Evolutionary conservation across 2,113 vertebrate species (phyloP), one percentile per base, ranked within the genome.

Genomic region (Haplochromis burtoni): DNA sequence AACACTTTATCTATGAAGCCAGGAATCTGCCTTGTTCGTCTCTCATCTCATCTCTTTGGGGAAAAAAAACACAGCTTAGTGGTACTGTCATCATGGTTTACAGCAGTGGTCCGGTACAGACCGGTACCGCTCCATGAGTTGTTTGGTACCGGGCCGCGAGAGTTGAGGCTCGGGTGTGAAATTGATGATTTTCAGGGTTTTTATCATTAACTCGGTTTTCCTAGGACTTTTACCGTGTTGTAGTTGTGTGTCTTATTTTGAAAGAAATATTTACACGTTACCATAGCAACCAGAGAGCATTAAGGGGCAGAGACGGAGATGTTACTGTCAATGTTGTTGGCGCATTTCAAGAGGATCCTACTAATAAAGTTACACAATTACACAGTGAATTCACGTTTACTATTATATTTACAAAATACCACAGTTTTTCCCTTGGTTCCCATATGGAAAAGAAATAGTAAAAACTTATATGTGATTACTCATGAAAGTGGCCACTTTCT

Each of bases 1-100:
- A 42, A 26, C 59, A 83, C 33, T 85, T 88, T 79, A 86, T 89
- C 71, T 71, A 26, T 82, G 82, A 87, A 71, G 81, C 53, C 81
- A 59, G 16, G 9, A 78, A 86, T 83, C 10, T 83, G 81, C 86
- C 73, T 61, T 7, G 8, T 81, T 81, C 55, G 16, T 19, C 26
- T 81, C 17, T 53, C 73, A 35, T 10, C 21, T 71, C 13, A 13
- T 8, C 61, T 87, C 57, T 80, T 59, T 51, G 17, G 4, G 4
- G 1, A 63, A 31, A 21, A 16, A 55, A 38, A 1, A 7, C 76
- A 83, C 2, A 59, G 11, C 47, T 59, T 2, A 16, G 47, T 24
- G 54, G 29, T 38, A 55, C 73, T 71, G 45, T n/a, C 31, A 10
- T 80, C 21, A 45, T 35, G 24, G 66, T 59, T 42, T 5, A 19